Base-by-base conservation (phyloP, 1,140 invertebrate genomes). In the Maniola jurtina region DNA sequence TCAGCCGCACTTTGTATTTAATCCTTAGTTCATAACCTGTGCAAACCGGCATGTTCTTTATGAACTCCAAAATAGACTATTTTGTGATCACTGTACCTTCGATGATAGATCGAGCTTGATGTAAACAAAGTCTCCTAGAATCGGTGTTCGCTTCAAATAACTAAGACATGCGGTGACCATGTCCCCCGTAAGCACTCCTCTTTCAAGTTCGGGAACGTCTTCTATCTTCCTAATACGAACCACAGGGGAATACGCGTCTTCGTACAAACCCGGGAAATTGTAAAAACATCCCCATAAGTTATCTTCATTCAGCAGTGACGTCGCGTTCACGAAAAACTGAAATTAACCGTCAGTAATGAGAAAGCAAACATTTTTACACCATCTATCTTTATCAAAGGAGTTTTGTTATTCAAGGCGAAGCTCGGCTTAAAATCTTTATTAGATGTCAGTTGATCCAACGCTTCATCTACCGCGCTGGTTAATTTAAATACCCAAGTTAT, bases 241-340 rank as follows among this genome's bases (percentile, higher is more conserved):
- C 6, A 80, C 61, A 0, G 87, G 88, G 0, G 86, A 88, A 59
- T 83, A 88, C 0, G 73, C 62, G 61, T 88, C 84, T 0, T 75
- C 71, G 61, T 90, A 90, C 3, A 87, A 45, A 57, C 86, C 81
- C 10, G 86, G 84, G 40, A 89, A 87, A 14, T 70, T 81, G 70
- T 89, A 90, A 71, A 86, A 90, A 70, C 83, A 85, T 25, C 86
- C 86, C 88, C 88, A 90, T 34, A 80, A 70, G 47, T 87, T 78
- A 9, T 81, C 76, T 63, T 88, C 85, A 64, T 89, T 86, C 77
- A 89, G 80, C 6, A 88, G 68, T 9, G 76, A 40, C 7, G 85
- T 89, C 25, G 87, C 72, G 68, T 83, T 75, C 40, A 62, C 55
- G 0, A 77, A 80, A 68, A 86, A 86, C 88, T 88, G 73, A 81